Evolutionary conservation across 2,113 vertebrate species (phyloP), one percentile per base, ranked within the genome.

Genomic region (Suricata suricatta): DNA sequence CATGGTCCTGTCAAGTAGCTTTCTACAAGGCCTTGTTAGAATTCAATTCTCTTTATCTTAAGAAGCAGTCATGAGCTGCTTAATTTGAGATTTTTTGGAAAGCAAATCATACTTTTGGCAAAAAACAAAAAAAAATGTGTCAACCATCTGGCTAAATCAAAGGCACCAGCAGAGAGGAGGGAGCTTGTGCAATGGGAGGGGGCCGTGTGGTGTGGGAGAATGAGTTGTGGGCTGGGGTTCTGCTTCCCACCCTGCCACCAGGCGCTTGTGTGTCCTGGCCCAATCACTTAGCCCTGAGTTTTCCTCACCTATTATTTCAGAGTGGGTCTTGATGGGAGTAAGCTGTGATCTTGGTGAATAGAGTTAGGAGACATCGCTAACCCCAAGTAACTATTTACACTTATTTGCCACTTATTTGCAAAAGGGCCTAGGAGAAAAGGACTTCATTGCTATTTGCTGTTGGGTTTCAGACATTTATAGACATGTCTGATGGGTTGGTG

Each of bases 71-170:
- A 92, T 47, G 88, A 98, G 52, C 38, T 92, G 81, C 82, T 81
- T 97, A 93, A 95, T 96, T 94, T 97, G 95, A 93, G 91, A 91
- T 71, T 93, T 97, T 77, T 97, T 89, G 68, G 88, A 96, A 96
- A 88, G 81, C 69, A 90, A 93, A 69, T 85, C 68, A 93, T 94
- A 19, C 44, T 93, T 92, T 95, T 94, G 95, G 96, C 95, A 85
- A 95, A 96, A 89, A 57, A 25, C 29, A 90, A 41, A 31, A 92
- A 66, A 66, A 88, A 96, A 83, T 10, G 17, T 94, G 84, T 52
- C 76, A 89, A 86, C 93, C 85, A 95, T 93, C 81, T 95, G 94
- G 76, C 31, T 86, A 93, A 94, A 82, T 88, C 47, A 95, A 97
- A 96, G 82, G 29, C 82, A 71, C 86, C n/a, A 38, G 66, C 68